phyloP scores from a whole-genome alignment of 1,140 invertebrate species.

The Saxidomus purpurata region DNA sequence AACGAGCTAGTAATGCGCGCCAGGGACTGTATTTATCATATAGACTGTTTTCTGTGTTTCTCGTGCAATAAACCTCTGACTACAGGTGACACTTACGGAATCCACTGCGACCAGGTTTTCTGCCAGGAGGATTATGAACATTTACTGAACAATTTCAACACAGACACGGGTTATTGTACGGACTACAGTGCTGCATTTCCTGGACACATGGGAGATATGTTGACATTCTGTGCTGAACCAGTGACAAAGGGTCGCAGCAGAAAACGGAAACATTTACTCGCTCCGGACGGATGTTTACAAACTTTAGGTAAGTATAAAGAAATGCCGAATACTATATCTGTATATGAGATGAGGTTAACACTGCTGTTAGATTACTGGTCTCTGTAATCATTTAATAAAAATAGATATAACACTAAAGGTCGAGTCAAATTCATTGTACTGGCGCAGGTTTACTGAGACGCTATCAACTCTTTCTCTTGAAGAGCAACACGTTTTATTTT shows the following conservation, averaged over 20 bases:
- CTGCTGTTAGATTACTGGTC: too few relatives aligned
- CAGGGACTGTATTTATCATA: conserved; percentile 87
- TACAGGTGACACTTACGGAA: conserved; percentile 94
- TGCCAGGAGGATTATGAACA: conserved; percentile 86
- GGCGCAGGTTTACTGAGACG: too few relatives aligned
- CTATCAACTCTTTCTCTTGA: too few relatives aligned
- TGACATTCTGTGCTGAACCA: conserved; percentile 35
- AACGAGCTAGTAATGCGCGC: conserved; percentile 91
- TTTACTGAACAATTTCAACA: conserved; percentile 56
- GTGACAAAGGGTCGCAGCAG: conserved; percentile 42
- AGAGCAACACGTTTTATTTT: too few relatives aligned
- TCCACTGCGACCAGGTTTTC: conserved; percentile 86
- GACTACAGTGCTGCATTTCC: background rate
- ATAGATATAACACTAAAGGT: too few relatives aligned
- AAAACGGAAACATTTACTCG: conserved; percentile 74
- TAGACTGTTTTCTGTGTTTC: conserved; percentile 84
- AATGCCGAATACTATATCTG: background rate
- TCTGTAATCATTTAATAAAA: too few relatives aligned
- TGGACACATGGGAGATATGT: conserved; percentile 21
- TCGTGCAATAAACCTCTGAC: conserved; percentile 90
- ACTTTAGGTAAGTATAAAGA: conserved; percentile 69
- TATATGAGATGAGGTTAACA: too few relatives aligned
- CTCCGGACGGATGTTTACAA: conserved; percentile 71
- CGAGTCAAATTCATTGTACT: too few relatives aligned
- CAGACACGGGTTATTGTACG: background rate